Conservation (phyloP, 2,888 invertebrate genomes). For the Ophion ellenae region DNA sequence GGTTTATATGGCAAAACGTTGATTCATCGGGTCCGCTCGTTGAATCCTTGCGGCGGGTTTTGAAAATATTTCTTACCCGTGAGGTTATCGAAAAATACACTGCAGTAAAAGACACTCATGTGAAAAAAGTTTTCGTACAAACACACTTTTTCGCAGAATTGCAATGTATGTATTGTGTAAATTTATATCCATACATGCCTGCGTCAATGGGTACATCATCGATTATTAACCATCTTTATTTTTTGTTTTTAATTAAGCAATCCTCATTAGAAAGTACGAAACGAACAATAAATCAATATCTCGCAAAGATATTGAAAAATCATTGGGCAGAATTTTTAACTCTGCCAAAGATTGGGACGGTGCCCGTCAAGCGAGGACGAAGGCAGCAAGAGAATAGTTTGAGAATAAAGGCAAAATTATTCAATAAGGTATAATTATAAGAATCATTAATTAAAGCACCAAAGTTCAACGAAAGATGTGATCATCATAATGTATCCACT, state of each 20-base stretch:
- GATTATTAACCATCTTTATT: not conserved
- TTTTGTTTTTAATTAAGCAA: not conserved
- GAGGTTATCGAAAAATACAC: not conserved
- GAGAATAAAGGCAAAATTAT: no score
- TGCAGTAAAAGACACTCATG: not conserved
- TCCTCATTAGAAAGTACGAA: no score
- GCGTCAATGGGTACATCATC: not conserved
- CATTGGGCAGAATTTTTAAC: no score
- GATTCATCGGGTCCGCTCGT: not conserved
- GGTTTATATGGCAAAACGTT: not conserved
- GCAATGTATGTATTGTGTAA: not conserved
- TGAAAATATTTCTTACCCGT: not conserved
- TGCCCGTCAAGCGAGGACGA: not conserved
- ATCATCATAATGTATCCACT: no score
- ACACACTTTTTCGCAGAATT: not conserved
- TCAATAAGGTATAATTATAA: no score
- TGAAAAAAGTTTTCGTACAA: not conserved
- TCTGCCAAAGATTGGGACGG: no score
- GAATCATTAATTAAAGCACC: no score
- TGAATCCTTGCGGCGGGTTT: not conserved
- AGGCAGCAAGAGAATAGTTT: not conserved
- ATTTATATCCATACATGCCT: not conserved
- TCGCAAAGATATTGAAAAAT: no score
- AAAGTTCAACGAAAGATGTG: no score
- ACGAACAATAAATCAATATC: no score